phyloP scores from a whole-genome alignment of 2,113 vertebrate genomes.

The Stomatorhinus ivindoensis region DNA sequence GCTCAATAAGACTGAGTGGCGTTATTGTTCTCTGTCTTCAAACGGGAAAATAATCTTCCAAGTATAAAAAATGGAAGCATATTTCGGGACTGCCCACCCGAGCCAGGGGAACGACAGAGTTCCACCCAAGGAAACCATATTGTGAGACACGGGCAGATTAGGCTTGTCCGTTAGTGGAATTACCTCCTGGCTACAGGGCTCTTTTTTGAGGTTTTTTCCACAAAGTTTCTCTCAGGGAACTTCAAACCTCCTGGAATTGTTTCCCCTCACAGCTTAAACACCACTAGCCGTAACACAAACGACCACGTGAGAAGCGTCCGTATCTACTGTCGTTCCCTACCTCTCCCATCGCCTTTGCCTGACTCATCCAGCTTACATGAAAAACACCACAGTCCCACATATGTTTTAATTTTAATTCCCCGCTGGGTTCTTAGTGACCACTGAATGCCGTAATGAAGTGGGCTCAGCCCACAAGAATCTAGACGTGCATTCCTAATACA shows the following conservation, averaged over 20 bases:
- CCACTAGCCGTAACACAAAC: not conserved
- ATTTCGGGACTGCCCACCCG: conserved; percentile 32
- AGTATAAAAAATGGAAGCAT: not conserved
- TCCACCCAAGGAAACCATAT: conserved; percentile 44
- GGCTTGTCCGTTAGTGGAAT: conserved; percentile 37
- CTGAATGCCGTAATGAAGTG: conserved; percentile 49
- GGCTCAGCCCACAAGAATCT: conserved; percentile 46
- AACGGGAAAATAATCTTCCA: not conserved
- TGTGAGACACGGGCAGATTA: conserved; percentile 20
- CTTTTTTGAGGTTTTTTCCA: conserved; percentile 36
- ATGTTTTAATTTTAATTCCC: conserved; percentile 30
- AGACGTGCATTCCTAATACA: conserved; percentile 42
- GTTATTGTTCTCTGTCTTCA: not conserved
- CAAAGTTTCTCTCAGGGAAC: conserved; percentile 18
- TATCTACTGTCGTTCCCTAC: not conserved
- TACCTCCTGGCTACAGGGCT: conserved; percentile 38
- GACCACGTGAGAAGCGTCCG: not conserved
- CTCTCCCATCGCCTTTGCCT: conserved; percentile 11
- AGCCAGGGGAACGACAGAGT: not conserved
- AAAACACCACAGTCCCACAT: conserved; percentile 18
- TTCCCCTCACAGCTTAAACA: not conserved
- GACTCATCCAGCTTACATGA: conserved; percentile 12
- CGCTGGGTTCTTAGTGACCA: conserved; percentile 24
- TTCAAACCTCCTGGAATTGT: not conserved
- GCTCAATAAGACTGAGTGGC: not conserved